Conservation (phyloP, 2,888 invertebrate species). For the Tachina fera region DNA sequence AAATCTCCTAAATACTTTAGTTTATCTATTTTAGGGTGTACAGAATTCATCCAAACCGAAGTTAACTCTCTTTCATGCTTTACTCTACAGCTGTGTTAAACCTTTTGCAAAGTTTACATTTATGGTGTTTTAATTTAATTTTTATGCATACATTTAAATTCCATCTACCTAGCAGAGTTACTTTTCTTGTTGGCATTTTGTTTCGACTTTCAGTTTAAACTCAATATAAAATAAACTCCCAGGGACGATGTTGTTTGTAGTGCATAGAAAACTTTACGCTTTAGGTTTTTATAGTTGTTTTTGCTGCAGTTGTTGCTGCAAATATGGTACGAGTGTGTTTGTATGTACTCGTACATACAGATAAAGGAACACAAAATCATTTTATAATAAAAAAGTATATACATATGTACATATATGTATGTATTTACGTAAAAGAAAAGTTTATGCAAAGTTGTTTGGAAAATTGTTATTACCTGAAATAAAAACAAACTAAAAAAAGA, state of each 20-base stretch:
- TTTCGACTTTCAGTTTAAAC: slow-evolving; percentile 15
- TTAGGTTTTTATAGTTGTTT: slow-evolving; percentile 19
- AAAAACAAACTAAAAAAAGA: slow-evolving; percentile 21
- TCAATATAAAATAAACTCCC: slow-evolving; percentile 27
- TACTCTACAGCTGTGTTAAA: slow-evolving; percentile 37
- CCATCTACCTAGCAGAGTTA: slow-evolving; percentile 39
- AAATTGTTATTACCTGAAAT: slow-evolving; percentile 64
- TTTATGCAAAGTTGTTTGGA: slow-evolving; percentile 65
- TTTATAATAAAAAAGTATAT: slow-evolving; percentile 39
- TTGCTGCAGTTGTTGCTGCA: slow-evolving; percentile 31
- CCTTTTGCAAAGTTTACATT: slow-evolving; percentile 66
- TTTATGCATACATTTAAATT: slow-evolving; percentile 67
- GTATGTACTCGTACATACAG: background rate
- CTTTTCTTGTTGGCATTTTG: slow-evolving; percentile 22
- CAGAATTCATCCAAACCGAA: background rate
- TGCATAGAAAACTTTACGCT: slow-evolving; percentile 38
- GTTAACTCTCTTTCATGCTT: no score
- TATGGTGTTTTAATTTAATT: slow-evolving; percentile 70
- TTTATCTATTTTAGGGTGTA: background rate
- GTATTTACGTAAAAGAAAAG: slow-evolving; percentile 8
- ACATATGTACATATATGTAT: background rate
- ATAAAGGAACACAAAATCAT: slow-evolving; percentile 35
- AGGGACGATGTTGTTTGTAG: slow-evolving; percentile 19
- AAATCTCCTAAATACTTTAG: no score
- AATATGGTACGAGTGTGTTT: slow-evolving; percentile 9